phyloP scores from a whole-genome alignment of 1,140 invertebrate species.

The Artemia franciscana region DNA sequence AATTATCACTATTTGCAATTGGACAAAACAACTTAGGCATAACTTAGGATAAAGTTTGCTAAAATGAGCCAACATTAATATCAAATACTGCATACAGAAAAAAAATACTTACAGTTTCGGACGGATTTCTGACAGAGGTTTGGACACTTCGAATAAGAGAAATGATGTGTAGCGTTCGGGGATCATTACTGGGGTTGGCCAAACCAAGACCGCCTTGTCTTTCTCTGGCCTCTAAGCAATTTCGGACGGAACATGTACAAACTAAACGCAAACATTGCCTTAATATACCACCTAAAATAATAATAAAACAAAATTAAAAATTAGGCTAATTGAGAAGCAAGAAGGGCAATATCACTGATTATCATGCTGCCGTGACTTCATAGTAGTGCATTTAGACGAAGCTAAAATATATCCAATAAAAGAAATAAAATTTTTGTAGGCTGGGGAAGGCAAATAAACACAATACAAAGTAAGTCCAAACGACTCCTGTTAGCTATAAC shows the following conservation, averaged over 20 bases:
- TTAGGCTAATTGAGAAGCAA: no score
- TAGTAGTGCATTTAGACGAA: no score
- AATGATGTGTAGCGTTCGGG: constrained; percentile 43
- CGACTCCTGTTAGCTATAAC: no score
- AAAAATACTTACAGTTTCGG: constrained; percentile 37
- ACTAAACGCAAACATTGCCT: constrained; percentile 87
- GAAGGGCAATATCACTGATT: no score
- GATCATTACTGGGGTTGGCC: constrained; percentile 5
- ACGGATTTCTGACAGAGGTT: constrained; percentile 26
- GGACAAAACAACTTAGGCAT: no score
- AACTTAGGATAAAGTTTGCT: no score
- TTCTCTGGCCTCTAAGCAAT: constrained; percentile 94
- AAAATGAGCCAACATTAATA: background rate
- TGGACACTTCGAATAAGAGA: constrained; percentile 64
- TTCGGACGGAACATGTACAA: constrained; percentile 89
- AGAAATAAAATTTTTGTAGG: no score
- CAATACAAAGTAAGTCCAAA: no score
- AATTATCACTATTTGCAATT: no score
- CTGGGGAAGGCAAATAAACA: no score
- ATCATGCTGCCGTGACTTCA: no score
- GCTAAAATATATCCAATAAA: no score
- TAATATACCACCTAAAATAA: constrained; percentile 43
- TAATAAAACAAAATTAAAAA: background rate
- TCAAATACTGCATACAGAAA: background rate
- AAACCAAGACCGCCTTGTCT: constrained; percentile 37